These are phyloP conservation scores for Spicauda simplicius DNA, from an alignment of 2,888 invertebrate species.

Conservation along the genomic window DNA sequence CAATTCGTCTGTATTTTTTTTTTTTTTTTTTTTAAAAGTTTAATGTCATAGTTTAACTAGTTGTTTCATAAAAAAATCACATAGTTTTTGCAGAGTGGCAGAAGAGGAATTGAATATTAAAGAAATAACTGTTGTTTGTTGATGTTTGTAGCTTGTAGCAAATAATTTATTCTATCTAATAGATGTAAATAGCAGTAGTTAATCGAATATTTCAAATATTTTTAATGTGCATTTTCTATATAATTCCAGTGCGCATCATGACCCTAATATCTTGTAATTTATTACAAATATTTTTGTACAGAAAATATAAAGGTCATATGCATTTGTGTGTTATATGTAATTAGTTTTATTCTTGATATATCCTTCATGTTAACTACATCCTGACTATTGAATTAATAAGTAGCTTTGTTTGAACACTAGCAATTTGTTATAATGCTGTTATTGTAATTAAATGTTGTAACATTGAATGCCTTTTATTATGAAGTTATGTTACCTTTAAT, in stretches of 20 bases:
- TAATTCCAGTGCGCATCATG: background rate
- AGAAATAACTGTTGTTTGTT: background rate
- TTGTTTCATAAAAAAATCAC: background rate
- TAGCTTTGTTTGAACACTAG: slow-evolving; percentile 13
- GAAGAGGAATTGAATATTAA: background rate
- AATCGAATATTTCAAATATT: background rate
- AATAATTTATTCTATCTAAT: background rate
- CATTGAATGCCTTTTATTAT: background rate
- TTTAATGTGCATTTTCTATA: slow-evolving; percentile 1
- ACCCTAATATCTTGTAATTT: background rate
- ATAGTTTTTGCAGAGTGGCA: background rate
- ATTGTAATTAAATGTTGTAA: slow-evolving; percentile 9
- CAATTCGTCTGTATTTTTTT: no score
- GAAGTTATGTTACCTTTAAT: background rate
- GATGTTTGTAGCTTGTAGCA: slow-evolving; percentile 3
- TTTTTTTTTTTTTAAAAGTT: no score
- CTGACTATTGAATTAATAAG: background rate
- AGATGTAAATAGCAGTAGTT: background rate
- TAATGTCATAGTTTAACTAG: background rate
- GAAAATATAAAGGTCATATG: no score
- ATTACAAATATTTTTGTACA: no score
- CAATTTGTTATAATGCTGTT: slow-evolving; percentile 14
- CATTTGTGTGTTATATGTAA: no score
- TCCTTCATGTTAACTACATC: background rate
- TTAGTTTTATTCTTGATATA: slow-evolving; percentile 7